phyloP scores from a whole-genome alignment of 1,140 invertebrate genomes.

The Drosophila kepulauana region DNA sequence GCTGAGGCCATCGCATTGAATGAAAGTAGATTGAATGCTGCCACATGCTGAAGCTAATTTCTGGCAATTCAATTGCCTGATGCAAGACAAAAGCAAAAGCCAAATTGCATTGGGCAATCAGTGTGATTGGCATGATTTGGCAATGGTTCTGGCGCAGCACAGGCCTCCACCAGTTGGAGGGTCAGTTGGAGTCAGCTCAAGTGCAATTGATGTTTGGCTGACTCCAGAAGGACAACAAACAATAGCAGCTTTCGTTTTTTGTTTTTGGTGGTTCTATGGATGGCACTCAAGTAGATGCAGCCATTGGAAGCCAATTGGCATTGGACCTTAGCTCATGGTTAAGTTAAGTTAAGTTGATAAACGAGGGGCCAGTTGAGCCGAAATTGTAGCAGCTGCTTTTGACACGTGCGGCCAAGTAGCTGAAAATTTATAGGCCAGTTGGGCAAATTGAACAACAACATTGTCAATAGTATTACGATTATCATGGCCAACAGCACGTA shows the following conservation, averaged over 20 bases:
- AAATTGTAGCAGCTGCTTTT: slow-evolving; percentile 25
- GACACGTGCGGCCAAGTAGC: slow-evolving; percentile 50
- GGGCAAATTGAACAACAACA: slow-evolving; percentile 53
- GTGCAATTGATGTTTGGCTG: slow-evolving; percentile 60
- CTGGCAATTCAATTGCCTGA: slow-evolving; percentile 67
- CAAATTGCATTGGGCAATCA: slow-evolving; percentile 75
- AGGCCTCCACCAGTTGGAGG: neutral
- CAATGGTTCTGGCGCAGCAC: neutral
- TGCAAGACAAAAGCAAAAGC: slow-evolving; percentile 65
- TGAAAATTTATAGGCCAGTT: slow-evolving; percentile 61
- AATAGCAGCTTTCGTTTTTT: neutral
- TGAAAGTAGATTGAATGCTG: slow-evolving; percentile 13
- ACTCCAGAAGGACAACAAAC: slow-evolving; percentile 17
- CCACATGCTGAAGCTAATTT: slow-evolving; percentile 58
- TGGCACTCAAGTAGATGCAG: slow-evolving; percentile 16
- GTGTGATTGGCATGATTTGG: slow-evolving; percentile 54
- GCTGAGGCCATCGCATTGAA: neutral
- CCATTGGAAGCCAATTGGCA: slow-evolving; percentile 12
- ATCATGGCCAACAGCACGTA: slow-evolving; percentile 76
- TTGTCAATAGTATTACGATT: slow-evolving; percentile 56
- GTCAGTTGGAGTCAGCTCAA: slow-evolving; percentile 19
- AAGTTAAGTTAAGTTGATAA: slow-evolving; percentile 27
- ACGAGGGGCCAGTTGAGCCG: slow-evolving; percentile 1
- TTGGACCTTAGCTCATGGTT: slow-evolving; percentile 1
- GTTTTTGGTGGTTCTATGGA: neutral